A percentile compares a stretch with the other conserved stretches of the same genome.
Evolutionary conservation across 1,140 invertebrate genomes (phyloP).

Genomic region (Bombus superbus): DNA sequence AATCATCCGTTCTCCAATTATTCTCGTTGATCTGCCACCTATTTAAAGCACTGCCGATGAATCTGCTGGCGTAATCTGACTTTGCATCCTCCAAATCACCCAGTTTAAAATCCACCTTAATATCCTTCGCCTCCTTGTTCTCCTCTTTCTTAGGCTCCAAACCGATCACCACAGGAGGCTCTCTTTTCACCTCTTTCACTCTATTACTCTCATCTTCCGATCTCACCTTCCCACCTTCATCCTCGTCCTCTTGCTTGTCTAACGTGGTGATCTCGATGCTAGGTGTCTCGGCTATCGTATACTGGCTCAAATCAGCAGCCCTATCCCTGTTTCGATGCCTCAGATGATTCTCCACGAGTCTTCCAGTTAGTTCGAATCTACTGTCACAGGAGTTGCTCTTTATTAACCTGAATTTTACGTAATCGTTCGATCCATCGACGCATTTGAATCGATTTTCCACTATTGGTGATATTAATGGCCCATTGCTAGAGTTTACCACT

Average conservation of each 20-base stretch:
- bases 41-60: constrained; percentile 73
- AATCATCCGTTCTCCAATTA: constrained; percentile 83
- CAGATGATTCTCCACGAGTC: constrained; percentile 76
- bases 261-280: constrained; percentile 77
- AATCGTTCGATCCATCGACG: constrained; percentile 81
- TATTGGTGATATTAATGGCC: constrained; percentile 85
- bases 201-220: constrained; percentile 25
- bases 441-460: constrained; percentile 85
- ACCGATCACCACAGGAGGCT: constrained; percentile 78
- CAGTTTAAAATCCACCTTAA: constrained; percentile 76
- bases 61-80: constrained; percentile 66
- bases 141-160: constrained; percentile 81
- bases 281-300: constrained; percentile 76
- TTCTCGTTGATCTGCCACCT: constrained; percentile 79
- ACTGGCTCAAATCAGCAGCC: constrained; percentile 68
- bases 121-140: constrained; percentile 71
- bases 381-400: constrained; percentile 94
- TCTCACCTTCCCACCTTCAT: constrained; percentile 18
- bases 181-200: constrained; percentile 69
- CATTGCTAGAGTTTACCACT: constrained; percentile 87
- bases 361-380: constrained; percentile 89
- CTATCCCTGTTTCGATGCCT: constrained; percentile 50
- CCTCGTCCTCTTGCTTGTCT: constrained; percentile 66
- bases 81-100: constrained; percentile 70
- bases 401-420: constrained; percentile 89